Evolutionary conservation across 2,797 vertebrate species (phyloP), one percentile per base, ranked within the genome.

Genomic region (Simalia tracyae): DNA sequence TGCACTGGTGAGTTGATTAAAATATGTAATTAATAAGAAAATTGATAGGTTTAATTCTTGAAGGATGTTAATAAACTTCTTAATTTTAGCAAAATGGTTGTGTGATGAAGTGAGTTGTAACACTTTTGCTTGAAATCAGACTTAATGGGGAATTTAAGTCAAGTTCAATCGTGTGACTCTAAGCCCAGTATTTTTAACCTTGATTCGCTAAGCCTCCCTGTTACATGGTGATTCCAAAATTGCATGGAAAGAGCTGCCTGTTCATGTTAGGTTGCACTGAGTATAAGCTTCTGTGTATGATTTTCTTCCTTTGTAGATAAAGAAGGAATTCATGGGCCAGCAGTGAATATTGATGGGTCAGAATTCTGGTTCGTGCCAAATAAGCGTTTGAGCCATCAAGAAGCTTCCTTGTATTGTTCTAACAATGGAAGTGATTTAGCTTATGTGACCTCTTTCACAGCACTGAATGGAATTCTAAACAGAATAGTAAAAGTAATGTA

Each of bases 341-440:
- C 98, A 0, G 84, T 98, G 94, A 97, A 99, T 93, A 90, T 99
- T 89, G 99, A 99, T 92, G 97, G 97, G 87, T 96, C 98, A 42
- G 99, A 99, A 98, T 99, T 98, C 93, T 99, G 99, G 99, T 99
- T 99, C 95, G 97, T 99, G 84, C 92, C 94, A 1, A 96, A 98
- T 60, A 97, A 97, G 19, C 96, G 86, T 81, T 97, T 99, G 59
- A 97, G 94, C 89, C 98, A 97, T 90, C 98, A 98, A 93, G 98
- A 99, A 97, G 99, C 99, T 1, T 60, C 92, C 26, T 94, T 98
- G 28, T 99, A 98, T 93, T 99, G 99, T 96, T 95, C 94, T 6
- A 96, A 95, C 84, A 98, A 98, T 89, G 97, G 95, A 91, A 98
- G 99, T 95, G 98, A 96, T 93, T 97, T 99, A 94, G 99, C 99